phyloP scores from a whole-genome alignment of 2,888 invertebrate genomes.

The Drosophila mimica region DNA sequence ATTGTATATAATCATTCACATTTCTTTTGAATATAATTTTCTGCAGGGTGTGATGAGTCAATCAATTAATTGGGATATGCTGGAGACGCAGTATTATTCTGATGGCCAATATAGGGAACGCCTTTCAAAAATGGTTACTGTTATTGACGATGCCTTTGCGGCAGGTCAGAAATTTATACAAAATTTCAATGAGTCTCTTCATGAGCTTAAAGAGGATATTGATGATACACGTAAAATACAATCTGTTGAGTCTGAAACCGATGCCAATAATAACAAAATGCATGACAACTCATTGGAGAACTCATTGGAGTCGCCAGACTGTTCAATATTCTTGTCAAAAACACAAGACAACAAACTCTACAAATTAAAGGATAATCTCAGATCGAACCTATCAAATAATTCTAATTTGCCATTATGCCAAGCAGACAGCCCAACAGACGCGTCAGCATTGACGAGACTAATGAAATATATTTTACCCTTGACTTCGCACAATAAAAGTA shows the following conservation, averaged over 20 bases:
- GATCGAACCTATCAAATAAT: conserved; percentile 28
- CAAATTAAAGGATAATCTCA: conserved; percentile 39
- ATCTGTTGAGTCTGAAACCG: conserved; percentile 31
- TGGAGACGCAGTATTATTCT: conserved; percentile 94
- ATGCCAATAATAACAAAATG: conserved; percentile 26
- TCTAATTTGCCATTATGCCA: conserved; percentile 23
- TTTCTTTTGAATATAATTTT: background rate
- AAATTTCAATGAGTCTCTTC: conserved; percentile 87
- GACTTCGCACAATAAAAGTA: conserved; percentile 51
- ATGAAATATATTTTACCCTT: conserved; percentile 83
- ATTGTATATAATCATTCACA: background rate
- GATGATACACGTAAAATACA: conserved; percentile 72
- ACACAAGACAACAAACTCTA: conserved; percentile 35
- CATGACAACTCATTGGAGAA: conserved; percentile 18
- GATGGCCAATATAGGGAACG: conserved; percentile 93
- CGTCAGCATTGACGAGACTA: conserved; percentile 81
- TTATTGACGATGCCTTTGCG: conserved; percentile 90
- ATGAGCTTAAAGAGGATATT: conserved; percentile 85
- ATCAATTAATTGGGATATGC: conserved; percentile 96
- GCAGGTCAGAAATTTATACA: conserved; percentile 91
- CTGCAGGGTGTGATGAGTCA: conserved; percentile 96
- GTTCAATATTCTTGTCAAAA: conserved; percentile 71
- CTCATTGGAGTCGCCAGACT: conserved; percentile 19
- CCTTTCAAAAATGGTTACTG: conserved; percentile 94
- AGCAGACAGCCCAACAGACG: conserved; percentile 23